Evolutionary conservation across 2,888 invertebrate genomes (phyloP).

Genomic region (Glaucopsyche alexis): DNA sequence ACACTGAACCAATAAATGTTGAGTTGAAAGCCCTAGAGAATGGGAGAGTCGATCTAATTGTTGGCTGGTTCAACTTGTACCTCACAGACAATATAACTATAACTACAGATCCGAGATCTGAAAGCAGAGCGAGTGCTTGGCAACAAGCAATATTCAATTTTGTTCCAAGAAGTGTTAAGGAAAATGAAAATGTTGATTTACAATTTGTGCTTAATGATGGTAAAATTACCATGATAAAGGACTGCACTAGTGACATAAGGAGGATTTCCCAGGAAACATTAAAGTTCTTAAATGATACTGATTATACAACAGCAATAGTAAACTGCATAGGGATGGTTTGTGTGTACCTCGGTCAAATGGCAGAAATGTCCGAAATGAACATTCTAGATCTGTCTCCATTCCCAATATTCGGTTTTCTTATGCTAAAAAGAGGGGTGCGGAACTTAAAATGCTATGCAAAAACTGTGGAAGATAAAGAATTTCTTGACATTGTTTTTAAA

Average conservation of each 20-base stretch:
- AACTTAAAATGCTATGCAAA: slow-evolving; percentile 68
- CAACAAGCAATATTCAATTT: slow-evolving; percentile 86
- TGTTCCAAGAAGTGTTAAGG: slow-evolving; percentile 54
- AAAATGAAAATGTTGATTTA: slow-evolving; percentile 54
- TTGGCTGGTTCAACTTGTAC: slow-evolving; percentile 87
- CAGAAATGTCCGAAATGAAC: slow-evolving; percentile 53
- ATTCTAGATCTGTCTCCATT: slow-evolving; percentile 82
- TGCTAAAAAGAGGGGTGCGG: slow-evolving; percentile 73
- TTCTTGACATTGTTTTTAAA: slow-evolving; percentile 65
- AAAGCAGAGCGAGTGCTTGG: slow-evolving; percentile 82
- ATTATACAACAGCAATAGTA: slow-evolving; percentile 63
- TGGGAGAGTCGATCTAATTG: slow-evolving; percentile 83
- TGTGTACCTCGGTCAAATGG: slow-evolving; percentile 62
- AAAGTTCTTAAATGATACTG: slow-evolving; percentile 73
- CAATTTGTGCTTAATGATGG: slow-evolving; percentile 58
- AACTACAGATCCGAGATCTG: slow-evolving; percentile 80
- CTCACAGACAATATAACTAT: slow-evolving; percentile 82
- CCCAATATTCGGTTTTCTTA: slow-evolving; percentile 81
- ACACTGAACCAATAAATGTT: slow-evolving; percentile 58
- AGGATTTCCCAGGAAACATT: slow-evolving; percentile 59
- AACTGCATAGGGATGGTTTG: slow-evolving; percentile 58
- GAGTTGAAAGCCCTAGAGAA: slow-evolving; percentile 57
- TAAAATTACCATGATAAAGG: slow-evolving; percentile 56
- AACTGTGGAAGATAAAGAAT: slow-evolving; percentile 56
- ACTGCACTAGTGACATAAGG: slow-evolving; percentile 46